Percentiles rank a stretch among this genome's conserved stretches.
phyloP scores from a whole-genome alignment of 1,140 invertebrate genomes.

The Tribolium madens region DNA sequence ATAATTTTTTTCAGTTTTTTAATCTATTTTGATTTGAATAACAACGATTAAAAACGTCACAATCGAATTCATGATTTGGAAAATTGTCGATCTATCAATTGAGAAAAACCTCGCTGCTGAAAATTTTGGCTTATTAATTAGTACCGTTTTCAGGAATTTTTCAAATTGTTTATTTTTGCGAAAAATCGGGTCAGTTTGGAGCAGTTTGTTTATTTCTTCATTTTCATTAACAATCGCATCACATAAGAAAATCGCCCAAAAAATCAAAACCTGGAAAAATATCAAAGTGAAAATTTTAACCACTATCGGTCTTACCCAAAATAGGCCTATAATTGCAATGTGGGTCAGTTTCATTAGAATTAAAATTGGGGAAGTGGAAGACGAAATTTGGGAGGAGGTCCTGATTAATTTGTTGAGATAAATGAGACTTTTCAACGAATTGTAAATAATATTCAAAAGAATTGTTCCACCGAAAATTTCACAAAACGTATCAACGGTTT shows the following conservation, averaged over 20 bases:
- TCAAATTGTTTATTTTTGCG: not conserved
- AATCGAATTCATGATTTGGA: not conserved
- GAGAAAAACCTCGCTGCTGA: not conserved
- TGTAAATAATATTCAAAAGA: not conserved
- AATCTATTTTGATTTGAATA: not conserved
- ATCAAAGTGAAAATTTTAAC: not conserved
- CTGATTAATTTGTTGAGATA: not conserved
- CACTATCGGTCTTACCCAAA: not conserved
- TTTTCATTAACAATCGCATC: not conserved
- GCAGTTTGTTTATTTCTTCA: not conserved
- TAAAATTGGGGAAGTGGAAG: not conserved
- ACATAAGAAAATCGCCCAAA: not conserved
- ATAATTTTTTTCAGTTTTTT: no score
- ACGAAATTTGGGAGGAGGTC: not conserved
- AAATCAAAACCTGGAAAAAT: not conserved
- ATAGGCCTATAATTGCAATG: not conserved
- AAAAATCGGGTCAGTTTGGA: not conserved
- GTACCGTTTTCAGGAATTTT: not conserved
- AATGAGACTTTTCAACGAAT: not conserved
- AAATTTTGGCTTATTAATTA: not conserved
- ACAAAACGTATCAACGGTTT: not conserved
- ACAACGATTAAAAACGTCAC: not conserved
- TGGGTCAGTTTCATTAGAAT: not conserved
- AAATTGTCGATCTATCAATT: not conserved
- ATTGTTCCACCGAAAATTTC: conserved; percentile 4